Evolutionary conservation across 1,140 invertebrate genomes (phyloP).

Genomic region (Tetramorium alpestre): DNA sequence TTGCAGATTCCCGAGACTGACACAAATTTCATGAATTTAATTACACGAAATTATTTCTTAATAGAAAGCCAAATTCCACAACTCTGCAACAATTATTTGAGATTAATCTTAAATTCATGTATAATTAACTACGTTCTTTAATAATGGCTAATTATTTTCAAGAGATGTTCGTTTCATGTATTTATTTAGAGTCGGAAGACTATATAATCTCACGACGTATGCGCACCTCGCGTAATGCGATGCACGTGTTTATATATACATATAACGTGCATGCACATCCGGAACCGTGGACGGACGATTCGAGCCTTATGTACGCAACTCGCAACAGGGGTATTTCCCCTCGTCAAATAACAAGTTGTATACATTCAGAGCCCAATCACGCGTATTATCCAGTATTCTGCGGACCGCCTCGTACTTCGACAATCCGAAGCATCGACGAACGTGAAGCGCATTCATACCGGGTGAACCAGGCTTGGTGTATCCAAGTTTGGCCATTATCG

Average conservation of each 20-base stretch:
- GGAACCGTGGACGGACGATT: slow-evolving; percentile 25
- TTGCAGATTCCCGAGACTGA: background rate
- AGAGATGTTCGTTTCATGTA: background rate
- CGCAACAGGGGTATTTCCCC: slow-evolving; percentile 66
- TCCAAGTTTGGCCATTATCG: background rate
- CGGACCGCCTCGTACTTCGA: slow-evolving; percentile 47
- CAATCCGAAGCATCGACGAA: slow-evolving; percentile 40
- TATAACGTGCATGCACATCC: background rate
- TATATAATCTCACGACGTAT: background rate
- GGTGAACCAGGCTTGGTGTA: background rate
- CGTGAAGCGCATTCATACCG: slow-evolving; percentile 20
- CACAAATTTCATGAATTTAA: background rate
- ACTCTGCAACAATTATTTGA: background rate
- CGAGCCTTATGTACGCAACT: slow-evolving; percentile 45
- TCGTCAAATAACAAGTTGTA: slow-evolving; percentile 72
- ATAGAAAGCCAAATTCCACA: background rate
- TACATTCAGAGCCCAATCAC: slow-evolving; percentile 62
- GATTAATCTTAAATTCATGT: background rate
- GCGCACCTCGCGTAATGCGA: background rate
- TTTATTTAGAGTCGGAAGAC: background rate
- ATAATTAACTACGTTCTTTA: background rate
- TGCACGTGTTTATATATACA: slow-evolving; percentile 8
- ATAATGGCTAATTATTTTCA: background rate
- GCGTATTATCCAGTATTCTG: slow-evolving; percentile 67
- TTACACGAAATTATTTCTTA: background rate